Conservation (phyloP, 2,797 vertebrate species). For the Leptoclinus maculatus region DNA sequence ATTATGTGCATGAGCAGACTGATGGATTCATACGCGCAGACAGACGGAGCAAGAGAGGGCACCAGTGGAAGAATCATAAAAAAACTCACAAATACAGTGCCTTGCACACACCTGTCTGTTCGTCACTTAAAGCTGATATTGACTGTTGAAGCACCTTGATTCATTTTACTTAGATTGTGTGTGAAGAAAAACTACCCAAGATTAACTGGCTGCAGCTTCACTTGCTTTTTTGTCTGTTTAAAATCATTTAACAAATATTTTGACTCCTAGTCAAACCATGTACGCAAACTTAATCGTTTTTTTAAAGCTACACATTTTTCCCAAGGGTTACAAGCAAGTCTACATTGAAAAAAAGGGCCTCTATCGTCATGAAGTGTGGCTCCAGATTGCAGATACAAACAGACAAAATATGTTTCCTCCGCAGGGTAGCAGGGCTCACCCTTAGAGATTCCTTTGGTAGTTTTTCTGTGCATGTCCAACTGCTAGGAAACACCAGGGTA, state of each 20-base stretch:
- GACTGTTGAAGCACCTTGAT: not conserved
- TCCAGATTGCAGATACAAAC: not conserved
- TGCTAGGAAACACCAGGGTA: not conserved
- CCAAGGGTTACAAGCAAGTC: not conserved
- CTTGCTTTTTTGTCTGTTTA: not conserved
- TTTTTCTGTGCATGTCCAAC: not conserved
- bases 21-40: constrained; percentile 23
- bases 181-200: not conserved
- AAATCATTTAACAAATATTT: not conserved
- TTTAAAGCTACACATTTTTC: not conserved
- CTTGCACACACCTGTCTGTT: not conserved
- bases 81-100: not conserved
- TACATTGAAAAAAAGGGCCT: not conserved
- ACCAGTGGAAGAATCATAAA: not conserved
- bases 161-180: not conserved
- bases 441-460: not conserved
- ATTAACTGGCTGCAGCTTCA: not conserved
- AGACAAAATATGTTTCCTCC: not conserved
- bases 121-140: not conserved
- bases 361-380: not conserved
- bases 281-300: not conserved
- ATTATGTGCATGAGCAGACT: constrained; percentile 6
- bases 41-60: not conserved
- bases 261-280: not conserved
- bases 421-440: not conserved